Evolutionary conservation across 1,140 invertebrate genomes (phyloP).

Genomic region (Rhagoletis zephyria): DNA sequence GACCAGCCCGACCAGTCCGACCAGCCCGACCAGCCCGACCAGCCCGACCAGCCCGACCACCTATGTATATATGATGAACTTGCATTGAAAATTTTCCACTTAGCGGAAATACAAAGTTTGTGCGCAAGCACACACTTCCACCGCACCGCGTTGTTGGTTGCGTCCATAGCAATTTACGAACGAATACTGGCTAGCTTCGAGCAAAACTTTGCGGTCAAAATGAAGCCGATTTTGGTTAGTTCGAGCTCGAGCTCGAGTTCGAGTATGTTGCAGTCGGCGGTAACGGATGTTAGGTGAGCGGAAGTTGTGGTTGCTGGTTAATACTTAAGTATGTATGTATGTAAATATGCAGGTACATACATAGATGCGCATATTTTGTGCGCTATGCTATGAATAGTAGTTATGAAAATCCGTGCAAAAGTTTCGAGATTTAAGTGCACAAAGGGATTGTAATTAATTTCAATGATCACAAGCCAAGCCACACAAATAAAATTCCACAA

Average conservation of each 20-base stretch:
- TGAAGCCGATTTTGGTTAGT: constrained; percentile 3
- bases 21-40: neutral
- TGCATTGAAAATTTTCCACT: neutral
- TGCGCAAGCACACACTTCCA: neutral
- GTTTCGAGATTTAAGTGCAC: constrained; percentile 25
- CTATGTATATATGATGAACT: neutral
- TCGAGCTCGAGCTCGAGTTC: neutral
- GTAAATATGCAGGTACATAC: neutral
- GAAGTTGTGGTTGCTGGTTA: neutral
- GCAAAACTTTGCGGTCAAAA: constrained; percentile 31
- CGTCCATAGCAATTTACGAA: neutral
- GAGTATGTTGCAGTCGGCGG: neutral
- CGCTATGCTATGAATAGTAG: neutral
- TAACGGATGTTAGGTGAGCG: neutral
- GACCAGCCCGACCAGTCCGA: no score
- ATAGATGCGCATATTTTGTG: neutral
- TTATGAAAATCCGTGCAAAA: constrained; percentile 2
- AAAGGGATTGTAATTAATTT: constrained; percentile 39
- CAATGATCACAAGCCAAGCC: constrained; percentile 20
- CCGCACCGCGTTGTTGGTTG: neutral
- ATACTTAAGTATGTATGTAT: neutral
- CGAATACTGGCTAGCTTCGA: neutral
- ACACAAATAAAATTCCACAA: constrained; percentile 5
- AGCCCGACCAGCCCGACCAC: neutral
- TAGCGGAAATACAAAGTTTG: constrained; percentile 3